These are phyloP conservation scores for Schizothorax lantsangensis DNA, from an alignment of 2,797 vertebrate species.

Conservation along the genomic window DNA sequence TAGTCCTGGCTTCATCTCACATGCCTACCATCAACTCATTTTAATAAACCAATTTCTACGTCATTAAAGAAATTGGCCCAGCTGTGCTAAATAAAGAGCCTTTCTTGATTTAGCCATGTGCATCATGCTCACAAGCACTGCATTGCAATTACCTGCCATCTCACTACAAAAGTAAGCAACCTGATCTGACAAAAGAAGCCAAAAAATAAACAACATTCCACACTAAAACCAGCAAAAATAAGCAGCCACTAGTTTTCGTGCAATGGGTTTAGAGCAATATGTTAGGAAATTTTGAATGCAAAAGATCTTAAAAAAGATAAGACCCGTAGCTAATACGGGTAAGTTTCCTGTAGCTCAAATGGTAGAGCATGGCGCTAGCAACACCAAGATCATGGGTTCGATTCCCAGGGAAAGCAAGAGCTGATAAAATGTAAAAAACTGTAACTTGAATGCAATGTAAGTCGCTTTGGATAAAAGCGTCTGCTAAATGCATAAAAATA, in stretches of 20 bases:
- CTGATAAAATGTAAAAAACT: too few relatives aligned
- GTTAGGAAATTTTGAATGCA: neutral
- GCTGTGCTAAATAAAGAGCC: neutral
- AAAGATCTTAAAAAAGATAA: neutral
- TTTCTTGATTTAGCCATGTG: neutral
- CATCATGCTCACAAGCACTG: neutral
- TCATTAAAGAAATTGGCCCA: neutral
- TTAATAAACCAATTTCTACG: neutral
- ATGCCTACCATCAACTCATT: neutral
- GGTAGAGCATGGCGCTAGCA: too few relatives aligned
- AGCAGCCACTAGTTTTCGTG: neutral
- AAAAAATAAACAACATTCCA: neutral
- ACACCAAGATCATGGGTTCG: too few relatives aligned
- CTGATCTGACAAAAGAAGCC: neutral
- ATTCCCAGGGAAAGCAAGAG: too few relatives aligned
- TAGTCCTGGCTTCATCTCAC: neutral
- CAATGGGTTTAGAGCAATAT: neutral
- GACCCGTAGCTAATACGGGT: too few relatives aligned
- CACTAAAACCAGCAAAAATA: too few relatives aligned
- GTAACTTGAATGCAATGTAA: too few relatives aligned
- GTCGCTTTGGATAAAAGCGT: too few relatives aligned
- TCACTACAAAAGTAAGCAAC: neutral
- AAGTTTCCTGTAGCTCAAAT: too few relatives aligned
- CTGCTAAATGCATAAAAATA: too few relatives aligned
- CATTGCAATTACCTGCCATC: neutral